Percentiles rank a stretch among this genome's conserved stretches.
Conservation (phyloP, 2,888 invertebrate genomes). For the Dryomyza anilis region DNA sequence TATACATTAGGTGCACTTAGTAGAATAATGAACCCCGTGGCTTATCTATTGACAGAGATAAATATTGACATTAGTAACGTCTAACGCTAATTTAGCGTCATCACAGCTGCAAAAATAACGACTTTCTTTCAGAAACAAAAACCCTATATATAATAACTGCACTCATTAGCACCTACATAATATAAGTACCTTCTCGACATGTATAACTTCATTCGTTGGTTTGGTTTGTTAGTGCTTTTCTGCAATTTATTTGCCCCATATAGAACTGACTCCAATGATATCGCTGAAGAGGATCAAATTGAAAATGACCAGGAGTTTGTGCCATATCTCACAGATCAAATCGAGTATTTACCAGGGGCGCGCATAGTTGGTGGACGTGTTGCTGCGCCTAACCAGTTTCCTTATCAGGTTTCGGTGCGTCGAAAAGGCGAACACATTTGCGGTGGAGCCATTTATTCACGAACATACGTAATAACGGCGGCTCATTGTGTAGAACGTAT, state of each 20-base stretch:
- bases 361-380: conserved; percentile 40
- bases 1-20: no score
- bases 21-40: not conserved
- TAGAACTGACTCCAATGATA: not conserved
- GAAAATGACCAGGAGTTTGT: not conserved
- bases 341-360: not conserved
- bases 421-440: conserved; percentile 6
- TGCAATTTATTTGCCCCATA: no score
- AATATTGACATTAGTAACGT: not conserved
- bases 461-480: conserved; percentile 23
- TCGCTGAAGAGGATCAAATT: no score
- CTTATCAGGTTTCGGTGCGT: conserved; percentile 46
- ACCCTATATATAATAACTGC: no score
- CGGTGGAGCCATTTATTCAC: conserved; percentile 25
- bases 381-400: conserved; percentile 44
- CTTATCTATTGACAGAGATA: not conserved
- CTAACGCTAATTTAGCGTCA: not conserved
- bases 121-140: no score
- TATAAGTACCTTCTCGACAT: not conserved
- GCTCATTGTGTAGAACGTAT: conserved; percentile 30
- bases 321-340: not conserved
- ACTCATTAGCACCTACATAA: not conserved
- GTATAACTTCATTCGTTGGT: no score
- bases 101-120: no score
- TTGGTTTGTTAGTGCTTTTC: no score